Conservation (phyloP, 2,113 vertebrate genomes). For the Naja naja region DNA sequence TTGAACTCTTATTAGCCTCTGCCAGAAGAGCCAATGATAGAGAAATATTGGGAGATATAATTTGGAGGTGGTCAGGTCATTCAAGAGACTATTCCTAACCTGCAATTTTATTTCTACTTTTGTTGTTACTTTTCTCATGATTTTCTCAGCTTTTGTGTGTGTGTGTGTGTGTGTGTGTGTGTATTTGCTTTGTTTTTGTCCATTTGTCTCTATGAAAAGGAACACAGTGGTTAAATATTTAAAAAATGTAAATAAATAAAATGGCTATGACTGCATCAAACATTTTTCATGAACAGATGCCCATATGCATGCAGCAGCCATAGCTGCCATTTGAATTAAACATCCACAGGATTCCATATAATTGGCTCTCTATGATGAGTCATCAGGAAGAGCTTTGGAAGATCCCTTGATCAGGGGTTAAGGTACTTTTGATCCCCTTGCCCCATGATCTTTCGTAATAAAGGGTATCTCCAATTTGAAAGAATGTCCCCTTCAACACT, state of each 20-base stretch:
- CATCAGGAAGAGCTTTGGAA: conserved; percentile 55
- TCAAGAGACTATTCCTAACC: neutral
- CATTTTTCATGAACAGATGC: conserved; percentile 1
- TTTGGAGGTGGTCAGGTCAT: neutral
- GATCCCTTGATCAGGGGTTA: conserved; percentile 63
- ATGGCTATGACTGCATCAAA: neutral
- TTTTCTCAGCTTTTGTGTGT: neutral
- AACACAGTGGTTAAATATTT: neutral
- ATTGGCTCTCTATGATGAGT: conserved; percentile 59
- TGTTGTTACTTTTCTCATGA: neutral
- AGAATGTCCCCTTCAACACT: conserved; percentile 62
- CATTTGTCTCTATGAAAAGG: neutral
- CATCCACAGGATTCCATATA: conserved; percentile 44
- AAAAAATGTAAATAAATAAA: neutral
- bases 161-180: neutral
- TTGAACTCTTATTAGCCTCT: neutral
- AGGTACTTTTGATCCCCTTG: conserved; percentile 58
- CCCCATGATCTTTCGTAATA: conserved; percentile 57
- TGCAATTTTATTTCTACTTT: neutral
- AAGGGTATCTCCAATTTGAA: conserved; percentile 60
- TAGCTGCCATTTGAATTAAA: conserved; percentile 9
- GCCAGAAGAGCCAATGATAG: neutral
- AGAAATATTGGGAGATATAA: neutral
- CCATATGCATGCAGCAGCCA: neutral
- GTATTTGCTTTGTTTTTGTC: neutral